Conservation (phyloP, 2,888 invertebrate genomes). For the Bibio marci region DNA sequence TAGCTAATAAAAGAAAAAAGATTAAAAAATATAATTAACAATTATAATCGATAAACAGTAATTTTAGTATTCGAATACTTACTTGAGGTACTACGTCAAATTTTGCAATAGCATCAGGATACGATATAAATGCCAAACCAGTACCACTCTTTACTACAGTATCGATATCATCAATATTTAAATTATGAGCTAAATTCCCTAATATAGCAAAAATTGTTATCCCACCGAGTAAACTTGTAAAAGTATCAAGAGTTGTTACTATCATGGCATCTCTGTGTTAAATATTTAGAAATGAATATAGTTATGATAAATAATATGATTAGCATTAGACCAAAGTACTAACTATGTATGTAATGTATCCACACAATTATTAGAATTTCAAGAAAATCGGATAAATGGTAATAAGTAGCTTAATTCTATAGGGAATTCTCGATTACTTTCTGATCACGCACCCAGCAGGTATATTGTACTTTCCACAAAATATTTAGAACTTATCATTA, state of each 20-base stretch:
- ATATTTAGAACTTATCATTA: no score
- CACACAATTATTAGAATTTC: no score
- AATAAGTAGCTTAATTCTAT: no score
- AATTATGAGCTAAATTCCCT: constrained; percentile 55
- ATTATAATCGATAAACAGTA: no score
- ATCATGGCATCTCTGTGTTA: constrained; percentile 53
- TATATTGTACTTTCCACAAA: no score
- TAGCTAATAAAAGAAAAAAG: constrained; percentile 42
- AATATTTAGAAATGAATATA: background rate
- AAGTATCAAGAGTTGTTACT: constrained; percentile 62
- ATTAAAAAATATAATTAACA: no score
- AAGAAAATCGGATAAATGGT: no score
- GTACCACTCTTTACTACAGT: constrained; percentile 56
- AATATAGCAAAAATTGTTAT: constrained; percentile 67
- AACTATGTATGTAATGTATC: background rate
- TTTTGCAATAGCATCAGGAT: constrained; percentile 67
- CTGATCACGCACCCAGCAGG: no score
- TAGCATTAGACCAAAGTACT: background rate
- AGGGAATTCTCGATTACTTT: no score
- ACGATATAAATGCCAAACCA: constrained; percentile 66
- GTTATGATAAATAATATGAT: background rate
- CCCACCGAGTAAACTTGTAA: constrained; percentile 64
- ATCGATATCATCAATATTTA: constrained; percentile 36
- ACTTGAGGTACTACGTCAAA: constrained; percentile 58
- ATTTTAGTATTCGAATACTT: no score